Evolutionary conservation across 2,113 vertebrate species (phyloP).

Genomic region (Isurus oxyrinchus): DNA sequence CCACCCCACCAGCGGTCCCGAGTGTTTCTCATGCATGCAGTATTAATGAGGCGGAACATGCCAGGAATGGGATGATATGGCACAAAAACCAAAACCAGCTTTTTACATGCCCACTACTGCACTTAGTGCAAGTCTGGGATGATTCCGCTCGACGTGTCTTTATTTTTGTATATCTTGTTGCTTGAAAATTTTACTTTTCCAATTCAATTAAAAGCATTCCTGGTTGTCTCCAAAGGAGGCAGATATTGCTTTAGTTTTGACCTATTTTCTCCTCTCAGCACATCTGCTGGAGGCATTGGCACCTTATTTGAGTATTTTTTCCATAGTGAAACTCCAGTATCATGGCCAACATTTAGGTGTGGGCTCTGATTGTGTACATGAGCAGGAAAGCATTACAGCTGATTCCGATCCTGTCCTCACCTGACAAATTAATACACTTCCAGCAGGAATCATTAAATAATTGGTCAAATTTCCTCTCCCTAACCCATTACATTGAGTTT

Average conservation of each 20-base stretch:
- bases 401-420: background rate
- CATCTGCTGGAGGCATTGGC: background rate
- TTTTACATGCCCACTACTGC: no score
- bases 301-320: background rate
- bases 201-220: background rate
- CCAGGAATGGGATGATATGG: no score
- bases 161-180: background rate
- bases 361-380: background rate
- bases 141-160: background rate
- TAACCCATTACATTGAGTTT: background rate
- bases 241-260: background rate
- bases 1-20: no score
- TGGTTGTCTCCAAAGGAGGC: background rate
- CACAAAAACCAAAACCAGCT: no score
- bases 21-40: no score
- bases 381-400: background rate
- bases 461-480: background rate
- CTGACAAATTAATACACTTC: background rate
- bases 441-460: background rate
- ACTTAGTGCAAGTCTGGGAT: no score
- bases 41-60: no score
- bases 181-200: background rate
- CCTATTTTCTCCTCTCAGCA: background rate
- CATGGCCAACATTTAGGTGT: slow-evolving; percentile 8
- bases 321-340: background rate